phyloP scores from a whole-genome alignment of 2,113 vertebrate genomes.

The Baryphthengus martii region DNA sequence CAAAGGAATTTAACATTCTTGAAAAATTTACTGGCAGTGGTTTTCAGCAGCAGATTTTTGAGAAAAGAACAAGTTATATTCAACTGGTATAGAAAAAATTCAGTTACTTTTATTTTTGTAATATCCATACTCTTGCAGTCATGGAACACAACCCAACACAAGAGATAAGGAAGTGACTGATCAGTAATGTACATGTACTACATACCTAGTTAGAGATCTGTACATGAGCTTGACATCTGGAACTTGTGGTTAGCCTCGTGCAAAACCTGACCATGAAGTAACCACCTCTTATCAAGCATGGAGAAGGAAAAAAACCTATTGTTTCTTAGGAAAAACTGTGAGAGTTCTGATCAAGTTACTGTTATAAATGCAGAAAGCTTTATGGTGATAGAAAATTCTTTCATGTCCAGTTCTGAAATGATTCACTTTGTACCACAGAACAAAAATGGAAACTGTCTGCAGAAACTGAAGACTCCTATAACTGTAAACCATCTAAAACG shows the following conservation, averaged over 20 bases:
- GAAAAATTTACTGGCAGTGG: background rate
- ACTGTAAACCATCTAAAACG: background rate
- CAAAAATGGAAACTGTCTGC: background rate
- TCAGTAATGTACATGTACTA: background rate
- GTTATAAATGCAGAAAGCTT: background rate
- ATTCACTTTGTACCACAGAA: background rate
- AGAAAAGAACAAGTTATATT: background rate
- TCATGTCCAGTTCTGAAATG: background rate
- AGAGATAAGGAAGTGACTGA: background rate
- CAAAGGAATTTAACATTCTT: background rate
- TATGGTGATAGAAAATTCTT: background rate
- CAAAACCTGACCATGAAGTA: background rate
- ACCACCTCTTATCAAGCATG: background rate
- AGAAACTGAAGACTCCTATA: background rate
- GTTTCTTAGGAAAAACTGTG: background rate
- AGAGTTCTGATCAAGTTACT: background rate
- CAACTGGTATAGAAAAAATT: background rate
- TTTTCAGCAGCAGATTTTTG: background rate
- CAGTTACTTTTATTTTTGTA: background rate
- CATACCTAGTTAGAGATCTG: background rate
- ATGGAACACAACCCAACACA: background rate
- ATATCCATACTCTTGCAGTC: accelerated
- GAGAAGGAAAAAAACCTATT: background rate
- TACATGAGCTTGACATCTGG: background rate
- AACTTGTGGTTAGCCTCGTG: background rate